phyloP scores from a whole-genome alignment of 1,140 invertebrate genomes.

The Lepeophtheirus salmonis region DNA sequence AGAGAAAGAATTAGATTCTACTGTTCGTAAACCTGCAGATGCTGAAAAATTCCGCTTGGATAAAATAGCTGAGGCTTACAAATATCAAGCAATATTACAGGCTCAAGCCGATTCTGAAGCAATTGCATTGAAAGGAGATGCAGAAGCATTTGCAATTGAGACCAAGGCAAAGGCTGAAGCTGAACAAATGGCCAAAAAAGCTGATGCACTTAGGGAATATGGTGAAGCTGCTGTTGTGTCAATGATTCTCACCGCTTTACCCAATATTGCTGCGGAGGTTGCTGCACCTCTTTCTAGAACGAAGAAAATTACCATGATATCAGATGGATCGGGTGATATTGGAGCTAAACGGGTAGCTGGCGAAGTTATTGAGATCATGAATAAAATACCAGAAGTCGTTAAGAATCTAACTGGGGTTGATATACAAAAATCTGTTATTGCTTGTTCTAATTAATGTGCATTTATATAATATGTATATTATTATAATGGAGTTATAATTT shows the following conservation, averaged over 20 bases:
- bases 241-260: constrained; percentile 50
- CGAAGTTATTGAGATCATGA: constrained; percentile 76
- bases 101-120: constrained; percentile 85
- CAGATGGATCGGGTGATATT: constrained; percentile 65
- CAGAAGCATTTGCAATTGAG: constrained; percentile 77
- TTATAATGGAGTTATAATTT: too few species aligned
- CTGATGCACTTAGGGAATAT: constrained; percentile 85
- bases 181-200: constrained; percentile 86
- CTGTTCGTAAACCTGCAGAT: constrained; percentile 67
- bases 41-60: constrained; percentile 80
- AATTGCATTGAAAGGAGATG: constrained; percentile 54
- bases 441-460: not conserved
- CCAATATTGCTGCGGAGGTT: constrained; percentile 73
- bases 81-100: constrained; percentile 57
- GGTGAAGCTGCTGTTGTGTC: constrained; percentile 87
- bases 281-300: constrained; percentile 76
- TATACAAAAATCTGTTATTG: constrained; percentile 44
- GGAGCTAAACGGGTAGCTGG: constrained; percentile 78
- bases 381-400: constrained; percentile 68
- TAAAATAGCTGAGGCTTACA: constrained; percentile 76
- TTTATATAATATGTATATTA: too few species aligned
- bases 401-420: constrained; percentile 76
- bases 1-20: constrained; percentile 69
- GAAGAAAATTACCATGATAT: constrained; percentile 85
- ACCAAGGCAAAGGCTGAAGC: constrained; percentile 55